These are phyloP conservation scores for Corythoichthys haematopterus DNA, from an alignment of 2,113 vertebrate genomes.

Conservation along the genomic window DNA sequence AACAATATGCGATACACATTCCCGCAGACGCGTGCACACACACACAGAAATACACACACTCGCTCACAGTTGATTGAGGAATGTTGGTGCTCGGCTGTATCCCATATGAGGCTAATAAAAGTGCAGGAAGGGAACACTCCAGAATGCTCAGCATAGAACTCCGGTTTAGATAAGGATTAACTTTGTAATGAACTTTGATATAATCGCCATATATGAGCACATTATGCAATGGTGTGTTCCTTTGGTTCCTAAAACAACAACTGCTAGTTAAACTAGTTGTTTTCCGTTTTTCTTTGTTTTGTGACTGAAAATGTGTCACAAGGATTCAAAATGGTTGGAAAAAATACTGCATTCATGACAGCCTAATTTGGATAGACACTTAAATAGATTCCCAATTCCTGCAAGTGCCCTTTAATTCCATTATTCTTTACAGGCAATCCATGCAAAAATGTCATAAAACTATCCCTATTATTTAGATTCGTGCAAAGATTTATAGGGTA, in stretches of 20 bases:
- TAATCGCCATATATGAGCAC: not conserved
- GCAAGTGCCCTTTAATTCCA: not conserved
- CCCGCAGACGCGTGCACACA: conserved; percentile 17
- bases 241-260: not conserved
- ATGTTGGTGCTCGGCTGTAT: conserved; percentile 31
- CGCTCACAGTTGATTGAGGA: conserved; percentile 1
- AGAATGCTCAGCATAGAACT: not conserved
- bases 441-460: not conserved
- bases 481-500: not conserved
- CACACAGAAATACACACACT: conserved; percentile 9
- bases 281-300: not conserved
- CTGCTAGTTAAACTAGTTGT: not conserved
- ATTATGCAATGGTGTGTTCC: not conserved
- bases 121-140: conserved; percentile 3
- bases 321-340: not conserved
- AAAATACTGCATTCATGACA: not conserved
- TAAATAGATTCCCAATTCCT: not conserved
- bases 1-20: conserved; percentile 29
- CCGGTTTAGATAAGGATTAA: conserved; percentile 4
- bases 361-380: not conserved
- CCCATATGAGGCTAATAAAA: conserved; percentile 50
- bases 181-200: not conserved
- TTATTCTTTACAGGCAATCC: not conserved
- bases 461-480: not conserved
- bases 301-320: not conserved